Percentiles rank a stretch among this genome's conserved stretches.
phyloP scores from a whole-genome alignment of 2,888 invertebrate species.

The Eudasyphora cyanicolor region DNA sequence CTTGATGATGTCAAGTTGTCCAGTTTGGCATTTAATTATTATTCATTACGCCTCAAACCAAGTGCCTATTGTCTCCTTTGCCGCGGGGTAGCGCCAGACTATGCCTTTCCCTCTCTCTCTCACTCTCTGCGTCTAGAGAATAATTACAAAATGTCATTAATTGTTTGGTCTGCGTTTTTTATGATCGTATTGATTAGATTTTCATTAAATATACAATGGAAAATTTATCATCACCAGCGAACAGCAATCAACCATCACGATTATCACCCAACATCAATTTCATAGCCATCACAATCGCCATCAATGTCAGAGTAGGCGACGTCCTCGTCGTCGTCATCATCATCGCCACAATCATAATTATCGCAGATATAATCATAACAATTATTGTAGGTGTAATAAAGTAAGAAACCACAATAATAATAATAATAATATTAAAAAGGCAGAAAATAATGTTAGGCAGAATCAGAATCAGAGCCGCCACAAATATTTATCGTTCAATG shows the following conservation, averaged over 20 bases:
- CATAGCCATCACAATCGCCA: neutral
- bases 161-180: neutral
- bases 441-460: no score
- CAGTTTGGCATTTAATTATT: neutral
- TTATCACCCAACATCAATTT: no score
- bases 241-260: neutral
- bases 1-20: neutral
- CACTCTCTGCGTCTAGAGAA: neutral
- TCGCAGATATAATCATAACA: neutral
- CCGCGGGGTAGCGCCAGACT: no score
- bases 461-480: no score
- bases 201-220: neutral
- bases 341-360: neutral
- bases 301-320: neutral
- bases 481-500: no score
- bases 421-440: no score
- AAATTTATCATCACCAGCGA: neutral
- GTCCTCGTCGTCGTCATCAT: neutral
- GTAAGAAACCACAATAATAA: neutral
- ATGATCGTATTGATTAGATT: neutral
- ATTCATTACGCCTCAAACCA: no score
- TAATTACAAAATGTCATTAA: constrained; percentile 1
- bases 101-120: no score
- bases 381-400: constrained; percentile 1
- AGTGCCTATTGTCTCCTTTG: no score